Evolutionary conservation across 2,113 vertebrate genomes (phyloP), one percentile per base, ranked within the genome.

Genomic region (Otus sunia): DNA sequence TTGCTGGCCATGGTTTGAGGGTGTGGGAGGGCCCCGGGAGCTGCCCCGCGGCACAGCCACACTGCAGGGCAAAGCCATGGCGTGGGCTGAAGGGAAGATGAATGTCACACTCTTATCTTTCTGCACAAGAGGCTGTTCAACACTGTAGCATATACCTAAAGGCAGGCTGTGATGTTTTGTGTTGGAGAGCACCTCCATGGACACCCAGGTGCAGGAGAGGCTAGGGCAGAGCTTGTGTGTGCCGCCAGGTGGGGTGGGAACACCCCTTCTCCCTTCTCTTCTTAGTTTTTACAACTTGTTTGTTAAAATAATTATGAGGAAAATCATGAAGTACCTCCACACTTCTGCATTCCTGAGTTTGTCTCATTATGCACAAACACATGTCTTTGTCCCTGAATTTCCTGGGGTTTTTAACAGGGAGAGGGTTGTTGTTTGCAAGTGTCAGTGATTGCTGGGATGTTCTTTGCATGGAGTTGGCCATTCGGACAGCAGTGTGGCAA

Each of bases 31-130:
- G 43, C 58, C 12, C 75, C 1, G 1, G 47, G 20, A 75, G 52
- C 10, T 0, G 1, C 32, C 18, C 60, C 1, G 1, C 4, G 1
- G 59, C 29, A 30, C 68, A 43, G 49, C 32, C 1, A 0, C n/a
- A 0, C 62, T 4, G 52, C 68, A 9, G 15, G 27, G n/a, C 63
- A 45, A 23, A 23, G 66, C 8, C 25, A 4, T 43, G 41, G 56
- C 21, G 8, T 20, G 86, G 30, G 20, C 50, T n/a, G 47, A 32
- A 55, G 59, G 49, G 11, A 68, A 45, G 13, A 39, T 2, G 23
- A 30, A 8, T 13, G 60, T 4, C 5, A 0, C 5, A 18, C 19
- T 49, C 82, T 67, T 43, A 12, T 47, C 67, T 71, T 34, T 56
- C 66, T 3, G 6, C 25, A 11, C 4, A 4, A 47, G 29, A 5